These are phyloP conservation scores for Crotalus viridis DNA, from an alignment of 2,113 vertebrate species.

Conservation along the genomic window DNA sequence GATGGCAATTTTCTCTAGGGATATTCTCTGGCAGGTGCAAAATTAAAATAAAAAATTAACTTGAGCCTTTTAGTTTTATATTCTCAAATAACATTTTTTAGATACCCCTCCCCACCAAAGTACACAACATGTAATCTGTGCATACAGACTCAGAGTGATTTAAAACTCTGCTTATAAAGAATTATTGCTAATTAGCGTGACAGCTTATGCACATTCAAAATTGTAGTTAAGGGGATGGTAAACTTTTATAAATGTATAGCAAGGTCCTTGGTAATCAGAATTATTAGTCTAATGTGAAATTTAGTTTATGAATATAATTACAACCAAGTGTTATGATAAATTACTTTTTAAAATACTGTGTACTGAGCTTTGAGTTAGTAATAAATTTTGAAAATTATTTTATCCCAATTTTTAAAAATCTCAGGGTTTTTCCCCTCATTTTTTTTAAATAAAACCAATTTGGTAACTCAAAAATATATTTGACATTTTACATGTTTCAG, in stretches of 20 bases:
- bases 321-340: conserved; percentile 13
- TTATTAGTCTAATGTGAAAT: conserved; percentile 24
- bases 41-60: conserved; percentile 45
- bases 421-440: not conserved
- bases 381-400: not conserved
- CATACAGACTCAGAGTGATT: not conserved
- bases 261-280: conserved; percentile 19
- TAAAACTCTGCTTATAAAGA: conserved; percentile 3
- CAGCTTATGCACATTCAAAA: not conserved
- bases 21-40: conserved; percentile 55
- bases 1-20: conserved; percentile 47
- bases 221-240: not conserved
- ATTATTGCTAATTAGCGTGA: conserved; percentile 3
- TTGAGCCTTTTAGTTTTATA: conserved; percentile 35
- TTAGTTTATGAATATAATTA: conserved; percentile 13
- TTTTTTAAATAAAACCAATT: not conserved
- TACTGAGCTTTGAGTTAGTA: not conserved
- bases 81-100: conserved; percentile 38
- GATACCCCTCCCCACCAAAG: not conserved
- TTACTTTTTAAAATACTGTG: conserved; percentile 24
- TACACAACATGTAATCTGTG: not conserved
- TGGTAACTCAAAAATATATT: conserved; percentile 11
- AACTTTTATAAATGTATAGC: not conserved
- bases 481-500: not conserved
- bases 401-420: not conserved